phyloP scores from a whole-genome alignment of 2,113 vertebrate genomes.

The Abramis brama region DNA sequence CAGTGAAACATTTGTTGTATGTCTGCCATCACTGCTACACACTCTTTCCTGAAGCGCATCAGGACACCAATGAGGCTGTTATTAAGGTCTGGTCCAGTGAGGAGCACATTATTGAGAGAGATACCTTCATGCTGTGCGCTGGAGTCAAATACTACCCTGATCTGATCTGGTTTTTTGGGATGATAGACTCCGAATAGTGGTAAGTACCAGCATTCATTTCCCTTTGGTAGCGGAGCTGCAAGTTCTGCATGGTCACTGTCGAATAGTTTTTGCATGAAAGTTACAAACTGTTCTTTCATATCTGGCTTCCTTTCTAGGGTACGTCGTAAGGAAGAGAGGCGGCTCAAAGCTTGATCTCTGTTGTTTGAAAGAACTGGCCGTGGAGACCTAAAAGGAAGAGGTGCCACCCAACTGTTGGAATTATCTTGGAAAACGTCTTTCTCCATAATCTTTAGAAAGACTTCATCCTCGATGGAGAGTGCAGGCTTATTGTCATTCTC shows the following conservation, averaged over 20 bases:
- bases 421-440: slow-evolving; percentile 17
- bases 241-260: neutral
- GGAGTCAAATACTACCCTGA: neutral
- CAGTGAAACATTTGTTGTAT: neutral
- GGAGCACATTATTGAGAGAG: neutral
- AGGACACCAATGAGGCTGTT: neutral
- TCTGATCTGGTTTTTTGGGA: neutral
- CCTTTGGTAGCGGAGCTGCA: slow-evolving; percentile 8
- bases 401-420: slow-evolving; percentile 26
- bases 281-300: slow-evolving; percentile 31
- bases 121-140: neutral
- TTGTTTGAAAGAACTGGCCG: slow-evolving; percentile 13
- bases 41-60: neutral
- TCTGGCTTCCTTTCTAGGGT: slow-evolving; percentile 5
- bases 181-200: neutral
- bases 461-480: neutral
- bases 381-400: slow-evolving; percentile 16
- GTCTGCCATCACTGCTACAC: neutral
- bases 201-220: slow-evolving; percentile 22
- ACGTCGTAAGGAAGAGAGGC: neutral
- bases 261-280: slow-evolving; percentile 11
- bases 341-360: slow-evolving; percentile 24
- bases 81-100: neutral
- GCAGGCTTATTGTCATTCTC: slow-evolving; percentile 6
- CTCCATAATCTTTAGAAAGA: slow-evolving; percentile 18